These are phyloP conservation scores for Arizona elegans DNA, from an alignment of 2,113 vertebrate genomes.

Conservation along the genomic window DNA sequence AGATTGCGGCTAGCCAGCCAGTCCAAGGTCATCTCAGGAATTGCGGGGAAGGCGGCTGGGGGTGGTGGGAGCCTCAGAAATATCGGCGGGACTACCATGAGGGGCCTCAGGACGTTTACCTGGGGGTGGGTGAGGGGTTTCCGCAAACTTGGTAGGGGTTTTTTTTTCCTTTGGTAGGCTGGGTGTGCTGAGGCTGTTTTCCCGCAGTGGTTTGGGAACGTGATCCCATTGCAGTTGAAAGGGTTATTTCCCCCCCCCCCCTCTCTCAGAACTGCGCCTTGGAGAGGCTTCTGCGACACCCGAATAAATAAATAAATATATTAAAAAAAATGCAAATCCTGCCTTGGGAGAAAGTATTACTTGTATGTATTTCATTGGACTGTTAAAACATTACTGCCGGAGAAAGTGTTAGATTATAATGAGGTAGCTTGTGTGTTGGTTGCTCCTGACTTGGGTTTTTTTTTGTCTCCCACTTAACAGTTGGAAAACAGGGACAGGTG, in stretches of 20 bases:
- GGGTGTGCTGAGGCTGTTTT: not conserved
- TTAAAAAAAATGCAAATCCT: not conserved
- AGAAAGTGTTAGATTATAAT: not conserved
- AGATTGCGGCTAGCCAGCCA: not conserved
- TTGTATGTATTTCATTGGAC: not conserved
- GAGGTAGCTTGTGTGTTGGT: too few relatives aligned
- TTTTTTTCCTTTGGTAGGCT: not conserved
- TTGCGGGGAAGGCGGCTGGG: not conserved
- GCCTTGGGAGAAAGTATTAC: not conserved
- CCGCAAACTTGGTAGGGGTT: not conserved
- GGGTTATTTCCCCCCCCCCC: too few relatives aligned
- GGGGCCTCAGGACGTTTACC: not conserved
- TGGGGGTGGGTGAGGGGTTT: not conserved
- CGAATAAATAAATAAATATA: too few relatives aligned
- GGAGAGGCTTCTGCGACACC: not conserved
- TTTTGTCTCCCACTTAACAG: too few relatives aligned
- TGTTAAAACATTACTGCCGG: not conserved
- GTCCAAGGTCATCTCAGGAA: not conserved
- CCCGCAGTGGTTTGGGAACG: not conserved
- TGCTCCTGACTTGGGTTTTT: not conserved
- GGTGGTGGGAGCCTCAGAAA: not conserved
- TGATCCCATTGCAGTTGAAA: not conserved
- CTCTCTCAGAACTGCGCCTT: not conserved
- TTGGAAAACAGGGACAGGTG: not conserved
- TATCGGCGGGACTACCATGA: not conserved